phyloP scores from a whole-genome alignment of 1,140 invertebrate genomes.

The Diachasmimorpha longicaudata region DNA sequence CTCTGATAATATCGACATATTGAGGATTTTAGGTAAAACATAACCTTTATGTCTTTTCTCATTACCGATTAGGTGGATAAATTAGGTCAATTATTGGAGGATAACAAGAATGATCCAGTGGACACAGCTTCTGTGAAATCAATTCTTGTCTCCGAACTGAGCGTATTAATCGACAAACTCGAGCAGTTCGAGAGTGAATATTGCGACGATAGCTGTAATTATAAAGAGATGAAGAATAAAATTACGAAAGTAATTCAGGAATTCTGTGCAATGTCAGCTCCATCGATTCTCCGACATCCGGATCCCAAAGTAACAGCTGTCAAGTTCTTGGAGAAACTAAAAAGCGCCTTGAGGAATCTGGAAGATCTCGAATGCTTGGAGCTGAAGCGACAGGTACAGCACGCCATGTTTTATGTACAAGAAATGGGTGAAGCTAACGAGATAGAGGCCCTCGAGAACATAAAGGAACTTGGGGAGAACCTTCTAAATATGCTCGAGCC shows the following conservation, averaged over 20 bases:
- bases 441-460: slow-evolving; percentile 58
- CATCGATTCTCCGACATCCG: no score
- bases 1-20: not conserved
- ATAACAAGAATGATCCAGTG: not conserved
- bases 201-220: slow-evolving; percentile 27
- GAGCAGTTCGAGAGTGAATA: slow-evolving; percentile 36
- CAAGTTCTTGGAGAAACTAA: slow-evolving; percentile 41
- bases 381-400: slow-evolving; percentile 51
- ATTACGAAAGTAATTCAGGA: slow-evolving; percentile 37
- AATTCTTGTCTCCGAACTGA: slow-evolving; percentile 37
- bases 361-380: slow-evolving; percentile 51
- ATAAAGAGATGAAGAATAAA: slow-evolving; percentile 41
- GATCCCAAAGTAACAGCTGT: not conserved
- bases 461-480: slow-evolving; percentile 55
- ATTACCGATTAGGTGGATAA: slow-evolving; percentile 38
- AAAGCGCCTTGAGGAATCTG: slow-evolving; percentile 40
- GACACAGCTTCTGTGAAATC: slow-evolving; percentile 31
- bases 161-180: slow-evolving; percentile 40
- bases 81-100: slow-evolving; percentile 30
- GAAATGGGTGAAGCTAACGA: slow-evolving; percentile 53
- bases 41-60: no score
- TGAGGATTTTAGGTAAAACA: no score
- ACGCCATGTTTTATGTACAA: slow-evolving; percentile 50
- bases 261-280: slow-evolving; percentile 37
- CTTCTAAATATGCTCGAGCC: slow-evolving; percentile 51